Conservation (phyloP, 1,140 invertebrate species). For the Drosophila obscura region DNA sequence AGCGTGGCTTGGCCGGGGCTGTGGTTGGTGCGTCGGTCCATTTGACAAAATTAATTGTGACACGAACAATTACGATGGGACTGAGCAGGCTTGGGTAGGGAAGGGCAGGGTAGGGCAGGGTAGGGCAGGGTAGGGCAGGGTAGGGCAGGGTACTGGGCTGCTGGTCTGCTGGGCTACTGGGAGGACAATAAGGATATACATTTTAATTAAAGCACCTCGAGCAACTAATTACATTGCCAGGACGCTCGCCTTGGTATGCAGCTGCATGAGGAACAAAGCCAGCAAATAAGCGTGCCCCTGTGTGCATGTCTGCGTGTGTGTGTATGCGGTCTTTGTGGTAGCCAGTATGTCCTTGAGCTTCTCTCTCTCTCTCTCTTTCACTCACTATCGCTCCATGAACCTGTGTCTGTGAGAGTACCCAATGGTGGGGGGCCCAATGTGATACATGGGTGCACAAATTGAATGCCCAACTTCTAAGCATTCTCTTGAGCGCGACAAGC, state of each 20-base stretch:
- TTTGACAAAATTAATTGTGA: slow-evolving; percentile 81
- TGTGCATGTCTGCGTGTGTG: slow-evolving; percentile 4
- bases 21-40: slow-evolving; percentile 45
- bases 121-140: neutral
- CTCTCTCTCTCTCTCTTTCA: neutral
- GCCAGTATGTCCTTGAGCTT: slow-evolving; percentile 29
- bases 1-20: slow-evolving; percentile 11
- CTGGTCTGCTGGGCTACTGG: slow-evolving; percentile 7
- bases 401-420: no score
- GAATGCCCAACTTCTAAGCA: slow-evolving; percentile 40
- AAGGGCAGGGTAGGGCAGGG: neutral
- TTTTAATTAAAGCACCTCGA: slow-evolving; percentile 81
- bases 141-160: no score
- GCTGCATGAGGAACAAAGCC: no score
- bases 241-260: slow-evolving; percentile 15
- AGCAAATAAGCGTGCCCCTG: neutral
- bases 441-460: slow-evolving; percentile 28
- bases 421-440: slow-evolving; percentile 8
- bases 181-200: slow-evolving; percentile 78
- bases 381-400: no score
- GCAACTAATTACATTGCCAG: slow-evolving; percentile 77
- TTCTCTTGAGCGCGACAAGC: slow-evolving; percentile 17
- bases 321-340: slow-evolving; percentile 6
- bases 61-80: slow-evolving; percentile 73
- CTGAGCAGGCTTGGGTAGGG: no score